Evolutionary conservation across 2,113 vertebrate species (phyloP), one percentile per base, ranked within the genome.

Genomic region (Bufo bufo): DNA sequence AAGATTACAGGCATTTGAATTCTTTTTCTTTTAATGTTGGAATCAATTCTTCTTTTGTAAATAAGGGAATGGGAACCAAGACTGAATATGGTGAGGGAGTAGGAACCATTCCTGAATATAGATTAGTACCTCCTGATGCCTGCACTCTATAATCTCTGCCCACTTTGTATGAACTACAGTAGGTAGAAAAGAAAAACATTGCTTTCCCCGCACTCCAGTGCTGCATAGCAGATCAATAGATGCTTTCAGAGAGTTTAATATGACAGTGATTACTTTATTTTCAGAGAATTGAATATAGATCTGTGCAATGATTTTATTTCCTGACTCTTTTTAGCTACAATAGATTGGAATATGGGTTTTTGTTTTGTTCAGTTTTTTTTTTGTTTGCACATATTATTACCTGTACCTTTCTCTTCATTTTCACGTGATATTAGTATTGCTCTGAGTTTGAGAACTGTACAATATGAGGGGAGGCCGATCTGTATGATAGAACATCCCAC

Each of bases 261-360:
- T 82, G 80, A 82, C 58, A 63, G 80, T 58, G 33, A 80, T 78
- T 78, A 75, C 65, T 91, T 49, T 52, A 91, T 89, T 91, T 90
- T 90, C 49, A 90, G 71, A 23, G 20, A 23, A 69, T 89, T 83
- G 16, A 33, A 85, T 90, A 90, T 63, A 82, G 59, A 82, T 82
- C 43, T 82, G 43, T 45, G 8, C 79, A 43, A 61, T 82, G 58
- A 82, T 43, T 47, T 82, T 65, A 47, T 82, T 82, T 82, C 80
- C 59, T 45, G 80, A 17, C 58, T 82, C 77, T 82, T 17, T 33
- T 20, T n/a, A 65, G 59, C 80, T 65, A 6, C 45, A 65, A 47
- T 10, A 82, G 9, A 11, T 81, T 33, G 78, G 78, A 33, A 63
- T 61, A 19, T 10, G 16, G 17, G 1, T 81, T 33, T 81, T 79